These are phyloP conservation scores for Diarsia brunnea DNA, from an alignment of 2,888 invertebrate species.

Conservation along the genomic window DNA sequence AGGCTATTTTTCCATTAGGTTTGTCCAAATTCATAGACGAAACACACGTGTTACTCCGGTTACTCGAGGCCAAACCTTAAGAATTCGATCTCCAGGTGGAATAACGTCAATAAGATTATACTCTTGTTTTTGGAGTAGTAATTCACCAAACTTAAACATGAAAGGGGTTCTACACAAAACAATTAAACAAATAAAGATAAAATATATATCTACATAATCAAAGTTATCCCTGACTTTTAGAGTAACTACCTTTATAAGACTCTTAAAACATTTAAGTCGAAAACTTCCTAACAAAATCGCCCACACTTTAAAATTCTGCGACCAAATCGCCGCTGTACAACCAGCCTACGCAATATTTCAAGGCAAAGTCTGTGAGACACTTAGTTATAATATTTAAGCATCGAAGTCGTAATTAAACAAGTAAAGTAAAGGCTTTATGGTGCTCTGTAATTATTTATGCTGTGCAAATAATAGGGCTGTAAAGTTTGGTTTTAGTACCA, in stretches of 20 bases:
- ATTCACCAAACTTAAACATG: not conserved
- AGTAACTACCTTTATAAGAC: not conserved
- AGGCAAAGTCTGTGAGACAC: conserved; percentile 38
- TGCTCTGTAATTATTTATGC: conserved; percentile 62
- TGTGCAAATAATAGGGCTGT: conserved; percentile 59
- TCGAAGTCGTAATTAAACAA: conserved; percentile 67
- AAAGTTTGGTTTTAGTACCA: conserved; percentile 46
- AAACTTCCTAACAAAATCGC: not conserved
- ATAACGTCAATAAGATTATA: not conserved
- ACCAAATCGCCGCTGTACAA: not conserved
- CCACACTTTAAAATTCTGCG: not conserved
- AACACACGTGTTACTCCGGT: not conserved
- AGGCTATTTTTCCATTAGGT: not conserved
- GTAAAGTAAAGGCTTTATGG: conserved; percentile 58
- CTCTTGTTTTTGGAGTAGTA: not conserved
- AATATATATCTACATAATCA: not conserved
- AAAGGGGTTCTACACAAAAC: conserved; percentile 2
- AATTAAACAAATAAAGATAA: no score
- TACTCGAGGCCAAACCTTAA: not conserved
- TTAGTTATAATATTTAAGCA: conserved; percentile 69
- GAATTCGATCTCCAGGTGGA: not conserved
- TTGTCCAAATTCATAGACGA: not conserved
- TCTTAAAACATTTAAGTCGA: no score
- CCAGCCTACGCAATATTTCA: conserved; percentile 29
- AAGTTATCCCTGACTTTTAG: not conserved